phyloP scores from a whole-genome alignment of 2,888 invertebrate species.

The Morpho deidamia region DNA sequence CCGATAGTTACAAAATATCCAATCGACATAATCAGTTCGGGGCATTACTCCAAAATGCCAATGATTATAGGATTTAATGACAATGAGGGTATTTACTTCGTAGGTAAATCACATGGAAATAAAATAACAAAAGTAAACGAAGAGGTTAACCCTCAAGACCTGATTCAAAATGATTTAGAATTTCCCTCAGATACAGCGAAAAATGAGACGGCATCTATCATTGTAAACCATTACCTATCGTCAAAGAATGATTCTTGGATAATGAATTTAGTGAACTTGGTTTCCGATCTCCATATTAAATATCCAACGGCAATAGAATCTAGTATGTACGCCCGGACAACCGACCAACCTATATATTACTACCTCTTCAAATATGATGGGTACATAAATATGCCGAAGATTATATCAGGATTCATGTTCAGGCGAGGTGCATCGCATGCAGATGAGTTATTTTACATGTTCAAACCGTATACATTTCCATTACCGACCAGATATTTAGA shows the following conservation, averaged over 20 bases:
- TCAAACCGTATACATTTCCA: conserved; percentile 59
- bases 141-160: conserved; percentile 37
- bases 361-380: conserved; percentile 63
- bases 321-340: conserved; percentile 50
- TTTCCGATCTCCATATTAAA: conserved; percentile 64
- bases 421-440: conserved; percentile 62
- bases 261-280: conserved; percentile 63
- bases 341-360: conserved; percentile 57
- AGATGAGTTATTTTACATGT: conserved; percentile 65
- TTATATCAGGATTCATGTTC: conserved; percentile 45
- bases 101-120: conserved; percentile 53
- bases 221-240: conserved; percentile 53
- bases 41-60: conserved; percentile 62
- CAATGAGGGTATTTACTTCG: conserved; percentile 64
- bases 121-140: conserved; percentile 33
- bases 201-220: conserved; percentile 44
- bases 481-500: conserved; percentile 53
- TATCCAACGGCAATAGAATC: conserved; percentile 57
- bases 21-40: conserved; percentile 45
- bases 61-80: conserved; percentile 67
- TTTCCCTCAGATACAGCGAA: conserved; percentile 49
- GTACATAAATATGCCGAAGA: conserved; percentile 58
- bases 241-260: conserved; percentile 47
- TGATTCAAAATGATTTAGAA: conserved; percentile 48
- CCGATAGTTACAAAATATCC: conserved; percentile 54